Conservation (phyloP, 2,797 vertebrate genomes). For the Chelonia mydas region DNA sequence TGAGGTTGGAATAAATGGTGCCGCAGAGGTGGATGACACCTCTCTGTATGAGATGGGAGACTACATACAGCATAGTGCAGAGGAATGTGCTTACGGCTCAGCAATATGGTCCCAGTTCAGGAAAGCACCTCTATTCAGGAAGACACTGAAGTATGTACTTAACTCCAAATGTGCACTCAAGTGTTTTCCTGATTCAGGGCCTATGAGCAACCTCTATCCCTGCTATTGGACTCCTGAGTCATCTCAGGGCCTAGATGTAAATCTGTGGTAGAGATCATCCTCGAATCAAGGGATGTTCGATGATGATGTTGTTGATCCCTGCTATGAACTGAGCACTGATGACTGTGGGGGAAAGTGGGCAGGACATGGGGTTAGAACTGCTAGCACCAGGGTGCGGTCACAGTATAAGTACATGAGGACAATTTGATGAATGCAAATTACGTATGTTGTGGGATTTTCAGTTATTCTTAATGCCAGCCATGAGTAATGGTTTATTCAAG, state of each 20-base stretch:
- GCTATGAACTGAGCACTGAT: neutral
- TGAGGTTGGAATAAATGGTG: neutral
- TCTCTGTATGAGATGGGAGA: neutral
- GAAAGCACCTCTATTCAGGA: neutral
- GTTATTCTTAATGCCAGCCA: neutral
- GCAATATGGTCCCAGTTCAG: neutral
- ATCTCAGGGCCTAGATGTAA: too few relatives aligned
- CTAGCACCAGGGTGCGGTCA: neutral
- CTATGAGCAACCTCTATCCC: neutral
- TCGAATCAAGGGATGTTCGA: too few relatives aligned
- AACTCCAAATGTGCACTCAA: neutral
- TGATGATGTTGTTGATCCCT: neutral
- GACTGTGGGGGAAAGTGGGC: neutral
- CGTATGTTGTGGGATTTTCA: neutral
- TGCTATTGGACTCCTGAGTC: neutral
- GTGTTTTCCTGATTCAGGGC: neutral
- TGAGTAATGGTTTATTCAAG: neutral
- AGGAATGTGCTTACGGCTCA: fast-evolving
- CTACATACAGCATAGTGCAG: fast-evolving
- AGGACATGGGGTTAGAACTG: neutral
- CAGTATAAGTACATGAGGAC: neutral
- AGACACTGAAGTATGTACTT: neutral
- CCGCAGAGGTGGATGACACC: neutral
- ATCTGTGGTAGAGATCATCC: too few relatives aligned
- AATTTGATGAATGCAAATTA: neutral